Base-by-base conservation (phyloP, 92 coral and sea anemone species). In the Phenganax stokvisi region DNA sequence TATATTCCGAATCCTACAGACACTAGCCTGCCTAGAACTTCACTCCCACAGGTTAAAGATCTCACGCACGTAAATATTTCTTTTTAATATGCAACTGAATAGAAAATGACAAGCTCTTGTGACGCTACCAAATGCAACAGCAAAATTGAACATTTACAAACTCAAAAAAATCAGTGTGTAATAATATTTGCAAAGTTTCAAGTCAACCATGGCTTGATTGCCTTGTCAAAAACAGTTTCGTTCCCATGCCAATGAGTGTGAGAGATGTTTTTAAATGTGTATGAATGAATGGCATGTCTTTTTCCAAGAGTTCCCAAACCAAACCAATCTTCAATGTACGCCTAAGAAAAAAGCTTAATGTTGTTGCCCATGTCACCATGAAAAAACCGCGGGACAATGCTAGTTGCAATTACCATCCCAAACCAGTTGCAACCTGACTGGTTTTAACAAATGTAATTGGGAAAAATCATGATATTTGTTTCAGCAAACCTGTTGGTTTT, bases 191-290 rank as follows among this genome's bases (percentile, higher is more conserved):
- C 20, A 30, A 1, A 20, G 52, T 51, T 10, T 77, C 84, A 92
- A 53, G 91, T 90, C 27, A 94, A 74, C 98, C 98, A 94, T 2
- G 92, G 92, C 75, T 92, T 84, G 16, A 94, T 89, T 51, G 98
- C 98, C 68, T 86, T 84, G 77, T 87, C 91, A 85, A 94, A 94
- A 31, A 94, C 98, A 61, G 85, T 76, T 91, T 90, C 85, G 57
- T 80, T 86, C n/a, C 91, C 87, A 90, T 94, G 98, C 98, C 98
- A 94, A 31, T 84, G 83, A 10, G 81, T 85, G 81, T 94, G 98
- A n/a, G 81, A 56, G 66, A 92, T 82, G 17, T 90, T 89, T 61
- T 81, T 15, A 79, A 94, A 91, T 12, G 89, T 85, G 81, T 88
- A 94, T 52, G 64, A 76, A 65, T 94, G 98, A 51, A 92, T 64